These are phyloP conservation scores for Stenopsyche tienmushanensis DNA, from an alignment of 1,140 invertebrate species.

Conservation along the genomic window DNA sequence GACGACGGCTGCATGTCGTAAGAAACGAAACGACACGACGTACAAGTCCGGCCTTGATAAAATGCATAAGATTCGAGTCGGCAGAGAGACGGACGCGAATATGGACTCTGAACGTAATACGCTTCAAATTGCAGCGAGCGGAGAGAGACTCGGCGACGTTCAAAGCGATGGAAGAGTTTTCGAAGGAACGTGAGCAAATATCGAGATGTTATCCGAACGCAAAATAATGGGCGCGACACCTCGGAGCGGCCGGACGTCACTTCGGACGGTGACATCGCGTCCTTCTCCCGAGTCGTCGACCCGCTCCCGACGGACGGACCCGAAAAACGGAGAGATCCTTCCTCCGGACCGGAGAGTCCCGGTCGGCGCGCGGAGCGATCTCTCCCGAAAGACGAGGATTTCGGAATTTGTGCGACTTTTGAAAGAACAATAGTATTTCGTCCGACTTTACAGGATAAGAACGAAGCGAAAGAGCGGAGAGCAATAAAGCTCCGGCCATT, in stretches of 20 bases:
- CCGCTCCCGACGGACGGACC: constrained; percentile 16
- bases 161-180: too few species aligned
- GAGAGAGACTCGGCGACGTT: too few species aligned
- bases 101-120: too few species aligned
- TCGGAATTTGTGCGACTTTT: too few species aligned
- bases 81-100: too few species aligned
- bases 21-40: too few species aligned
- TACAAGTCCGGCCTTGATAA: too few species aligned
- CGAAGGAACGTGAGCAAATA: constrained; percentile 25
- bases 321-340: neutral
- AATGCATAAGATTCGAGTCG: too few species aligned
- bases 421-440: neutral
- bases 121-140: too few species aligned
- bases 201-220: constrained; percentile 32
- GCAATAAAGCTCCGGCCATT: constrained; percentile 40
- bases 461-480: constrained; percentile 15
- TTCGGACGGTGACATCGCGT: constrained; percentile 8
- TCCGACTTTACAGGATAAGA: neutral
- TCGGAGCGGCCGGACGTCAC: neutral
- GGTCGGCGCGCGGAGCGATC: neutral
- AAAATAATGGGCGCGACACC: constrained; percentile 36
- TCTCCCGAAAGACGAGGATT: too few species aligned
- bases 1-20: too few species aligned
- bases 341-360: neutral
- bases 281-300: constrained; percentile 30